A percentile compares a stretch with the other conserved stretches of the same genome.
These are phyloP conservation scores for Thera obeliscata DNA, from an alignment of 2,888 invertebrate species.

Conservation along the genomic window DNA sequence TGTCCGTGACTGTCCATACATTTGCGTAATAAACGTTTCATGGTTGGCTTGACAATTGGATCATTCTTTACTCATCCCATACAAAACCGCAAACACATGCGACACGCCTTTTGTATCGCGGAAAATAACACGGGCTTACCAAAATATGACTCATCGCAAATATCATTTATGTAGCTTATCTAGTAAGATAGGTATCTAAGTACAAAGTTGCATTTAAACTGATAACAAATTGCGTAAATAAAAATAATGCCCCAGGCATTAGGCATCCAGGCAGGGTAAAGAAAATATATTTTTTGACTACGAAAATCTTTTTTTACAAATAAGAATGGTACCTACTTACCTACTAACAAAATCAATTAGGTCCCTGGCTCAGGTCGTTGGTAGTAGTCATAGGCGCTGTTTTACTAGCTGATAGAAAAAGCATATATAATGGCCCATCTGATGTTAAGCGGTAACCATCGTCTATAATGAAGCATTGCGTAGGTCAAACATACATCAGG, in stretches of 20 bases:
- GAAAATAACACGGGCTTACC: conserved; percentile 44
- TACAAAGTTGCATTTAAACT: neutral
- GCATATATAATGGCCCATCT: too few species aligned
- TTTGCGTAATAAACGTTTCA: conserved; percentile 55
- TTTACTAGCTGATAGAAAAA: too few species aligned
- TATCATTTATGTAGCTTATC: neutral
- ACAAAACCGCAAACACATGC: conserved; percentile 21
- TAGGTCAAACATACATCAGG: too few species aligned
- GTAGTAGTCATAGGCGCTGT: too few species aligned
- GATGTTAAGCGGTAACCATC: too few species aligned
- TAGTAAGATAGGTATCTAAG: neutral
- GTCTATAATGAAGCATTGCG: too few species aligned
- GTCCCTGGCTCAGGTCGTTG: too few species aligned
- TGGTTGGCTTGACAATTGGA: conserved; percentile 53
- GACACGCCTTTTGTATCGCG: conserved; percentile 44
- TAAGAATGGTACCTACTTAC: too few species aligned
- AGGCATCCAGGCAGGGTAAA: too few species aligned
- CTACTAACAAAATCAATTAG: too few species aligned
- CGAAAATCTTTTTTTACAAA: too few species aligned
- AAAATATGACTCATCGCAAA: neutral
- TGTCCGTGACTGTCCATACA: conserved; percentile 12
- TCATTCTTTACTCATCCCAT: conserved; percentile 58
- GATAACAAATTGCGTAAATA: neutral
- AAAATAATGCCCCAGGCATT: neutral
- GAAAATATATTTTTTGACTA: too few species aligned